Base-by-base conservation (phyloP, 2,888 invertebrate species). In the Plebejus melissa region DNA sequence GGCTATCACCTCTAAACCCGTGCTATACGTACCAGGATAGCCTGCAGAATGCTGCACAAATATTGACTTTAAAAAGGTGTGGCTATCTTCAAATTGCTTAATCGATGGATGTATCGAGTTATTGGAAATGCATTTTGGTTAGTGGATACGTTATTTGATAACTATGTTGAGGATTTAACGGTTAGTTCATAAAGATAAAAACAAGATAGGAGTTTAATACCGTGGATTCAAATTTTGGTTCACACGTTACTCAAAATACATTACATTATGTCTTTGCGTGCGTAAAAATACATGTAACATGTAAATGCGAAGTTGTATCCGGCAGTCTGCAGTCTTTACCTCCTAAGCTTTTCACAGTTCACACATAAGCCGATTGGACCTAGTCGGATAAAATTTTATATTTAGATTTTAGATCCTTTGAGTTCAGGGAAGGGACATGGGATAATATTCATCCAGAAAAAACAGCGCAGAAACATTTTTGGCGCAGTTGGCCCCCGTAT, bases 51-150 rank as follows among this genome's bases (percentile, higher is more conserved):
- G 46, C 13, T 16, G 32, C 28, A 72, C 54, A 72, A 72, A 72
- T 72, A 72, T 72, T 72, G 72, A 72, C 50, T 72, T 72, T 50
- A 72, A 54, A 41, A 72, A 50, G 72, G 72, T 32, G 72, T 32
- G 54, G 72, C 50, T 72, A 72, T 72, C 72, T 50, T 54, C 32
- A 28, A 28, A 50, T 72, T 72, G 72, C 72, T 72, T 72, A 72
- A 72, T 72, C 72, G 72, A 71, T 50, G 28, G 7, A 28, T 75
- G 16, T 41, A 70, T 70, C 70, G 75, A 75, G 69, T 69, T 69
- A 54, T 69, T 69, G 36, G 41, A 13, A 75, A 54, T 75, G 69
- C 69, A 69, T 69, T 69, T 69, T 50, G 54, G 46, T n/a, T 65
- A 58, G 22, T 65, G 60, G 32, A 65, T 36, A 36, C 65, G 32